Conservation (phyloP, 2,113 vertebrate genomes). For the Otolemur garnettii region DNA sequence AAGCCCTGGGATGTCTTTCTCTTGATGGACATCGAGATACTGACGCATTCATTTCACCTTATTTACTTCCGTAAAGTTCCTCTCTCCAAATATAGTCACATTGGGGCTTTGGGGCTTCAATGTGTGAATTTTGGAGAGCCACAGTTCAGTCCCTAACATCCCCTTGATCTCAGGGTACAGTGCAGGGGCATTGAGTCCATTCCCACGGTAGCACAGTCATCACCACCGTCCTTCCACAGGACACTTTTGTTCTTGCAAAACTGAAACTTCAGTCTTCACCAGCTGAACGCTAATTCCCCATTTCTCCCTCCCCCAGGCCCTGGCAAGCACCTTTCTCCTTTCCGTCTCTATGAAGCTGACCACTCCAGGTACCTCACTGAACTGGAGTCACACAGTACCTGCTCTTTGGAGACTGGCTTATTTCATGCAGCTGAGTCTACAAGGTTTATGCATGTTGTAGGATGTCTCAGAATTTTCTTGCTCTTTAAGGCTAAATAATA, state of each 20-base stretch:
- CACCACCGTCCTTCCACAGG: not conserved
- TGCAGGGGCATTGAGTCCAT: not conserved
- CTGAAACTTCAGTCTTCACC: not conserved
- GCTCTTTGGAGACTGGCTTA: not conserved
- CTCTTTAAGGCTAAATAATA: not conserved
- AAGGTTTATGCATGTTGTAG: not conserved
- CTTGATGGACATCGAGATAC: not conserved
- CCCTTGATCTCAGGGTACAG: too few relatives aligned
- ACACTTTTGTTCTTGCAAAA: constrained; percentile 11
- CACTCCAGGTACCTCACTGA: not conserved
- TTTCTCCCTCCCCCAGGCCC: not conserved
- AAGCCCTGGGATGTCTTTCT: not conserved
- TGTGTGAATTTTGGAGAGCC: not conserved
- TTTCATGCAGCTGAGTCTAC: not conserved
- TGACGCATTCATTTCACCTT: not conserved
- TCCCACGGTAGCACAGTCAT: not conserved
- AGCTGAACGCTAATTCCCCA: not conserved
- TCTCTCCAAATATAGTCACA: not conserved
- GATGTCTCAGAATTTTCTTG: not conserved
- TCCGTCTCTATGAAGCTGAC: not conserved
- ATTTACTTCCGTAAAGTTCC: not conserved
- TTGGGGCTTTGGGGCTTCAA: not conserved
- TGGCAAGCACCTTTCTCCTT: not conserved
- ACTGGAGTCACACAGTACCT: not conserved
- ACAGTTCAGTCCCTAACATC: not conserved